phyloP scores from a whole-genome alignment of 2,113 vertebrate genomes.

The Psilopsiagon aurifrons region DNA sequence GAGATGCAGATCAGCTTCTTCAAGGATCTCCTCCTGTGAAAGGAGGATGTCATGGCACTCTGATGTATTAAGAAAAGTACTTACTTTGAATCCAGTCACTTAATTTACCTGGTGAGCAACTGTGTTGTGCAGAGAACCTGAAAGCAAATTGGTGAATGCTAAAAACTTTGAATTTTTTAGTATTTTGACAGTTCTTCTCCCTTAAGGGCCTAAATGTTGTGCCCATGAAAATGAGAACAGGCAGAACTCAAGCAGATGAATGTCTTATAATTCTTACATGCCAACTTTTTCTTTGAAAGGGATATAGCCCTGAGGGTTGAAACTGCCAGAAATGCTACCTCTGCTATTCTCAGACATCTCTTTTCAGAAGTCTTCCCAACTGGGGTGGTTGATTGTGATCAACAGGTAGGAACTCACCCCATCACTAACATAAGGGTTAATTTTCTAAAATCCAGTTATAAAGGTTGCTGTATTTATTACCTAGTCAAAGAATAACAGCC shows the following conservation, averaged over 20 bases:
- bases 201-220: background rate
- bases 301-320: background rate
- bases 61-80: background rate
- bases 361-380: accelerated
- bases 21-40: background rate
- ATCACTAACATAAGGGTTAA: background rate
- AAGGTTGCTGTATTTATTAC: background rate
- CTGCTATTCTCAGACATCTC: background rate
- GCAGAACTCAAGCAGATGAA: background rate
- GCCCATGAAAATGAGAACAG: background rate
- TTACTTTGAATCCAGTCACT: background rate
- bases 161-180: background rate
- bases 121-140: too few relatives aligned
- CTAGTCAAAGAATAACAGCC: background rate
- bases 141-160: background rate
- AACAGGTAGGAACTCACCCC: background rate
- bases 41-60: background rate
- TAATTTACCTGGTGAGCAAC: background rate
- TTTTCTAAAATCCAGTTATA: background rate
- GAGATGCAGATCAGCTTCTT: background rate
- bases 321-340: background rate
- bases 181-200: background rate
- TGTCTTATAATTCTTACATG: background rate
- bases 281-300: background rate
- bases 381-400: background rate